Percentiles rank a stretch among this genome's conserved stretches.
Conservation (phyloP, 2,113 vertebrate species). For the Phylloscopus trochilus region DNA sequence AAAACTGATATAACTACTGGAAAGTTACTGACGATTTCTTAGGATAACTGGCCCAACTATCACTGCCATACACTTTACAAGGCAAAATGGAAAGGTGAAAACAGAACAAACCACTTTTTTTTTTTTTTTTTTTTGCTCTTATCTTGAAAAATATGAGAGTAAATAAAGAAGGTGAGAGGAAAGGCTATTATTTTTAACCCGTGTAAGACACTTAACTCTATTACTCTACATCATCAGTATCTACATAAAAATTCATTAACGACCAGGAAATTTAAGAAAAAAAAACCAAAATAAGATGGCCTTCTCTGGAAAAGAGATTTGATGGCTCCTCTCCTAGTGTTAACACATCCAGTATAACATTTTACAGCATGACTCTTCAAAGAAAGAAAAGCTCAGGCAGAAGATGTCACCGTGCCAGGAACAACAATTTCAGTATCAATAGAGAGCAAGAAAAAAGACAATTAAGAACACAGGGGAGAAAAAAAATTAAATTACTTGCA, state of each 20-base stretch:
- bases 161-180: background rate
- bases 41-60: background rate
- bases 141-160: background rate
- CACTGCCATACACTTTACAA: background rate
- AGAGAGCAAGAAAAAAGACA: background rate
- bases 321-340: background rate
- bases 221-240: background rate
- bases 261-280: background rate
- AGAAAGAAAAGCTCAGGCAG: background rate
- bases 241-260: background rate
- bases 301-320: background rate
- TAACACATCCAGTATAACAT: background rate
- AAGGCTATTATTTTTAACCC: background rate
- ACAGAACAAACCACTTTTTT: rapidly evolving
- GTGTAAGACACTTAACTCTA: background rate
- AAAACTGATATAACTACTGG: background rate
- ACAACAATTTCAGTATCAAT: background rate
- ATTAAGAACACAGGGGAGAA: background rate
- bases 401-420: background rate
- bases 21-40: background rate
- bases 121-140: background rate
- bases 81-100: background rate
- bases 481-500: background rate
- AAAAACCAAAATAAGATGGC: background rate
- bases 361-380: background rate